These are phyloP conservation scores for Romanogobio albipinnatus DNA, from an alignment of 2,113 vertebrate species.

Conservation along the genomic window DNA sequence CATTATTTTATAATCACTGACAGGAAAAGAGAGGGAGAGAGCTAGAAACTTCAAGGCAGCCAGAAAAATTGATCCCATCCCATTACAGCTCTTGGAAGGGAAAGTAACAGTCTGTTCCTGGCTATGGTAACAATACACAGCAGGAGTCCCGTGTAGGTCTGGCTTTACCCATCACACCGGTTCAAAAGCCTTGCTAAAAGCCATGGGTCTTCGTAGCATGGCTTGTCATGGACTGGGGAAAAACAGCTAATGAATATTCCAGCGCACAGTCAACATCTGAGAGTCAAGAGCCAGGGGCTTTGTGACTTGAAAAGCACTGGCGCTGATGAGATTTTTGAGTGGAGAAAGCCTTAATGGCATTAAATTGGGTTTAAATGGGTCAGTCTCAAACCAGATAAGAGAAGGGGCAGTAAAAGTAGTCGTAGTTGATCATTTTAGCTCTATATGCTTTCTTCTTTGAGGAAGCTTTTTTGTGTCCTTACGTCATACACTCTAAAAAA, in stretches of 20 bases:
- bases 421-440: not conserved
- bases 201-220: not conserved
- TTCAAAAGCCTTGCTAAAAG: not conserved
- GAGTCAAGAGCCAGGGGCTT: slow-evolving; percentile 6
- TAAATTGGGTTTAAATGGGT: not conserved
- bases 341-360: not conserved
- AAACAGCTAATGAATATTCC: slow-evolving; percentile 33
- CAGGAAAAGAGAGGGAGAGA: not conserved
- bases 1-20: not conserved
- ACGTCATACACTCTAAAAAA: not conserved
- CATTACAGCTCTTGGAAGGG: slow-evolving; percentile 20
- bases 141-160: not conserved
- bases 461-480: not conserved
- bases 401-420: not conserved
- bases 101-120: slow-evolving; percentile 27
- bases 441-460: not conserved
- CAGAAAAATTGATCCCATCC: slow-evolving; percentile 8
- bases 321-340: not conserved
- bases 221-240: not conserved
- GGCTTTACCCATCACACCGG: slow-evolving; percentile 3
- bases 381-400: not conserved
- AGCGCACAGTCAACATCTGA: slow-evolving; percentile 12
- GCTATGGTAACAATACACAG: slow-evolving; percentile 14
- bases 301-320: slow-evolving; percentile 21
- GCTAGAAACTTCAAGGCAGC: not conserved